These are phyloP conservation scores for Sebastes minor DNA, from an alignment of 2,797 vertebrate species.

Conservation along the genomic window DNA sequence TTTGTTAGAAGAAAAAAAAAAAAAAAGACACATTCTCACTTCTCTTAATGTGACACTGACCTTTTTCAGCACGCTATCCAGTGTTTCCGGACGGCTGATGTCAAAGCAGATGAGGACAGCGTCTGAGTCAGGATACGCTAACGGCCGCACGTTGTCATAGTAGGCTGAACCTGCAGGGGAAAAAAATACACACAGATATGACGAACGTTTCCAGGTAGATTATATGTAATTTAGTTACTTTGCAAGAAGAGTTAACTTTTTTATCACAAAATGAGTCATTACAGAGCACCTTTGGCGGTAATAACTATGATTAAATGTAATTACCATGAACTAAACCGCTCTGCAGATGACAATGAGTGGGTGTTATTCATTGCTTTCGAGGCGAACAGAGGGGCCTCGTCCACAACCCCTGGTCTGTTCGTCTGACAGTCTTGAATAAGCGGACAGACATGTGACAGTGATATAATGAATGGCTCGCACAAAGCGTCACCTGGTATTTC, in stretches of 20 bases:
- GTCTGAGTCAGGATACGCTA: constrained; percentile 93
- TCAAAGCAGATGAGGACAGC: constrained; percentile 98
- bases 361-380: constrained; percentile 51
- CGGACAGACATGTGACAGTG: constrained; percentile 59
- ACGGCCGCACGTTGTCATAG: constrained; percentile 93
- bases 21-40: constrained; percentile 11
- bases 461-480: constrained; percentile 64
- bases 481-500: constrained; percentile 73
- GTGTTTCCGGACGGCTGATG: constrained; percentile 94
- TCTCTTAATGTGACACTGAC: constrained; percentile 75
- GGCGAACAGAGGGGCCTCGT: constrained; percentile 29
- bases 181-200: constrained; percentile 8
- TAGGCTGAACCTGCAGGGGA: constrained; percentile 87
- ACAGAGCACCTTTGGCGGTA: constrained; percentile 29
- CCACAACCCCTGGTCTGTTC: constrained; percentile 26
- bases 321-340: constrained; percentile 37
- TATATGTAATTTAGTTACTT: constrained; percentile 27
- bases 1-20: not conserved
- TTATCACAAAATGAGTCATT: constrained; percentile 46
- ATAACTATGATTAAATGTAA: constrained; percentile 67
- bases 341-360: constrained; percentile 52
- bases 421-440: constrained; percentile 40
- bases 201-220: constrained; percentile 24
- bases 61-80: constrained; percentile 96
- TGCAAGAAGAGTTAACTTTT: constrained; percentile 18